Evolutionary conservation across 2,113 vertebrate species (phyloP), one percentile per base, ranked within the genome.

Genomic region (Thunnus thynnus): DNA sequence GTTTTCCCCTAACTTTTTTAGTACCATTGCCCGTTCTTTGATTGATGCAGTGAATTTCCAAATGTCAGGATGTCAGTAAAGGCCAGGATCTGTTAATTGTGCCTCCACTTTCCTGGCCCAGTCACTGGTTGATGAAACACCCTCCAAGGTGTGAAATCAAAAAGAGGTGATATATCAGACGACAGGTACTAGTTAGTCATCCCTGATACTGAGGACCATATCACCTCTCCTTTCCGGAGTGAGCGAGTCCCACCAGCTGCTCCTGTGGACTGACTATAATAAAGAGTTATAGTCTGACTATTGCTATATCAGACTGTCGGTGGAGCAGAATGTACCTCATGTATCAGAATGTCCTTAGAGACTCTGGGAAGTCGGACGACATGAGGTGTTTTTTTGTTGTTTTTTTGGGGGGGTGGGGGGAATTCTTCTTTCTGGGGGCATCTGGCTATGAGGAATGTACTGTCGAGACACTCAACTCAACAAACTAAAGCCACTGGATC

Each of bases 251-350:
- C 36, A 41, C 36, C 36, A 7, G 7, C 36, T 41, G 36, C 36
- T 41, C 74, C 70, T 25, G 60, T 16, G 70, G 83, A 82, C 52
- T 41, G 66, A 82, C 63, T 41, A 41, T 46, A 14, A 22, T 12
- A 69, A 75, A 14, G 47, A 71, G 57, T 30, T 30, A 30, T 30
- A 30, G 36, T 41, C 36, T 6, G 7, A 41, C 36, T 41, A 41
- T 41, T 41, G 36, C 36, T 41, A 41, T 47, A 22, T 69, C 68
- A 58, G 50, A 57, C 64, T 62, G 61, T 73, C 50, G 64, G 48
- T 55, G 74, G 76, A 87, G 74, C 84, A 87, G 92, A 92, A 93
- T 92, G 91, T 92, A 87, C 85, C 78, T 76, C 66, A 50, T 85
- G 78, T 71, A 86, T 73, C 74, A 69, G 84, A 90, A 85, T 72